phyloP scores from a whole-genome alignment of 2,888 invertebrate species.

The Melieria crassipennis region DNA sequence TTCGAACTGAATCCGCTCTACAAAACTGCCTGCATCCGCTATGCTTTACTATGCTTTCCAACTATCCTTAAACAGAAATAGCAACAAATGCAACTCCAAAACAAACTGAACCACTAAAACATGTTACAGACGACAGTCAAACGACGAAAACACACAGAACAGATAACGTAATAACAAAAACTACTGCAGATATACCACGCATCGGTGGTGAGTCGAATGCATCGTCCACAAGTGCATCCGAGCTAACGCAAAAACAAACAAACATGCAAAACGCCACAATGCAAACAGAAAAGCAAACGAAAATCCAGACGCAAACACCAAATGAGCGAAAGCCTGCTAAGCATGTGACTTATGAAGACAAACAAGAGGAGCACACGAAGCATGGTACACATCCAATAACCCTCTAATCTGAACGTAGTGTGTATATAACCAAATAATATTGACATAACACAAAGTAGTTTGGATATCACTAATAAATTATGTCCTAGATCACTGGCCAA shows the following conservation, averaged over 20 bases:
- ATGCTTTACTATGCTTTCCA: slow-evolving; percentile 1
- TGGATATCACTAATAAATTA: slow-evolving; percentile 25
- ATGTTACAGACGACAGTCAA: slow-evolving; percentile 31
- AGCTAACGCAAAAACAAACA: background rate
- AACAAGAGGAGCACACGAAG: slow-evolving; percentile 30
- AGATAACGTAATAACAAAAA: background rate
- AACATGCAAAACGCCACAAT: slow-evolving; percentile 33
- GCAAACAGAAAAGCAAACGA: slow-evolving; percentile 27
- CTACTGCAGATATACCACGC: background rate
- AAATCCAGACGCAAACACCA: slow-evolving; percentile 31
- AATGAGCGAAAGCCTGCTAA: slow-evolving; percentile 33
- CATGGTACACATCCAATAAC: slow-evolving; percentile 39
- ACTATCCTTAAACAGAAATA: slow-evolving; percentile 6
- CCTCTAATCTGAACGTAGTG: slow-evolving; percentile 34
- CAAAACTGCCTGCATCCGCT: background rate
- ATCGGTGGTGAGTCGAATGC: too few relatives aligned
- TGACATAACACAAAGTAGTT: slow-evolving; percentile 40
- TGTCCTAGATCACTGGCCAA: slow-evolving; percentile 14
- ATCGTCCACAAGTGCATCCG: too few relatives aligned
- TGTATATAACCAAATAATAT: slow-evolving; percentile 34
- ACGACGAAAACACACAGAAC: slow-evolving; percentile 4
- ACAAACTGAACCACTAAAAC: slow-evolving; percentile 8
- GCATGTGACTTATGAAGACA: slow-evolving; percentile 31
- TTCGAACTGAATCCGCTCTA: background rate
- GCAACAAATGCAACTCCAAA: slow-evolving; percentile 7